phyloP scores from a whole-genome alignment of 2,113 vertebrate genomes.

The Misgurnus anguillicaudatus region DNA sequence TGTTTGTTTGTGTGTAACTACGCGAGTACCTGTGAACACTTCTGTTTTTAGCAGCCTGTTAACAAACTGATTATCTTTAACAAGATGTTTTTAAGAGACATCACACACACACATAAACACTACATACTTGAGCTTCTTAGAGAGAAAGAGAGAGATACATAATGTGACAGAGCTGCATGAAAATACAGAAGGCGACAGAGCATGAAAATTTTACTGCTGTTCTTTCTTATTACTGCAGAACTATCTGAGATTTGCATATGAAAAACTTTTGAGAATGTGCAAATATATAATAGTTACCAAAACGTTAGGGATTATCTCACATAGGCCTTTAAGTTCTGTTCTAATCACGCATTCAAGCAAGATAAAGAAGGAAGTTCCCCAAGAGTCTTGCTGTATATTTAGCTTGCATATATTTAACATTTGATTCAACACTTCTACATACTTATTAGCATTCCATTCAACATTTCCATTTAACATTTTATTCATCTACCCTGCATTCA shows the following conservation, averaged over 20 bases:
- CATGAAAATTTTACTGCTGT: slow-evolving; percentile 38
- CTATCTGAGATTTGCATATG: slow-evolving; percentile 1
- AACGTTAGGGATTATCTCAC: not conserved
- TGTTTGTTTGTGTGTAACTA: slow-evolving; percentile 40
- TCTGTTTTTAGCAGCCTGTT: slow-evolving; percentile 4
- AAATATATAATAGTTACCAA: not conserved
- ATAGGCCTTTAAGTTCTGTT: too few species aligned
- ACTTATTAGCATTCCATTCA: too few species aligned
- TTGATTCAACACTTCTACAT: too few species aligned
- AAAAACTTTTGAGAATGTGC: not conserved
- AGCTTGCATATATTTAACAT: too few species aligned
- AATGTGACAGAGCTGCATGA: too few species aligned
- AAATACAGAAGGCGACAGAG: not conserved
- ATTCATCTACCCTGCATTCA: too few species aligned
- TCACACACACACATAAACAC: slow-evolving; percentile 66
- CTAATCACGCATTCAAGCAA: not conserved
- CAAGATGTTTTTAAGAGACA: slow-evolving; percentile 71
- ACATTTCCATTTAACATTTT: too few species aligned
- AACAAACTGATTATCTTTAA: slow-evolving; percentile 73
- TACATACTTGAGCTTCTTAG: slow-evolving; percentile 16
- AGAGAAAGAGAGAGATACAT: slow-evolving; percentile 13
- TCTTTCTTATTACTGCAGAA: slow-evolving; percentile 3
- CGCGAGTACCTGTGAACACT: slow-evolving; percentile 40
- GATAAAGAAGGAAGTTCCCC: too few species aligned
- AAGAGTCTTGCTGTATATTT: too few species aligned